Evolutionary conservation across 2,797 vertebrate genomes (phyloP).

Genomic region (Anguilla megastoma): DNA sequence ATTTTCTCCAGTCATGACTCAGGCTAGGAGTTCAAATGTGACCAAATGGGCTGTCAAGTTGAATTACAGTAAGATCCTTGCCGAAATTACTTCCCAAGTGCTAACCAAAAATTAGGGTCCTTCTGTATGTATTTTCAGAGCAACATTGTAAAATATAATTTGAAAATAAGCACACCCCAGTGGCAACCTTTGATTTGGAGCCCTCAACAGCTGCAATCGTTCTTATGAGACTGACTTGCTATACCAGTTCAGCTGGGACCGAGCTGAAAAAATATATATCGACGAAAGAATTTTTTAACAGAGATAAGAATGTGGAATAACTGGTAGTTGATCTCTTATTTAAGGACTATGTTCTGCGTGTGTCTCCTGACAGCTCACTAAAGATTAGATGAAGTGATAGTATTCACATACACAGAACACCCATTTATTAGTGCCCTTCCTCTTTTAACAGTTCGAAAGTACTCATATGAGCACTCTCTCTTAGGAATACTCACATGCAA

Average conservation of each 20-base stretch:
- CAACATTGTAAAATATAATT: not conserved
- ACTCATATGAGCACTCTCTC: not conserved
- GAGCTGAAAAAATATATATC: not conserved
- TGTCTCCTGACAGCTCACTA: not conserved
- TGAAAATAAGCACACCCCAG: not conserved
- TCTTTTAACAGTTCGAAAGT: not conserved
- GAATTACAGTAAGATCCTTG: not conserved
- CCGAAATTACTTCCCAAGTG: not conserved
- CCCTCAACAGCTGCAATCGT: not conserved
- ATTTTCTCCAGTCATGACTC: not conserved
- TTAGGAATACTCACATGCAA: not conserved
- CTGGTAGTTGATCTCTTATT: not conserved
- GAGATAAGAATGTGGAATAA: not conserved
- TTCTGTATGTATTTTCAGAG: not conserved
- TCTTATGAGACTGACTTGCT: constrained; percentile 1
- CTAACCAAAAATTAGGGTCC: not conserved
- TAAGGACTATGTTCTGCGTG: not conserved
- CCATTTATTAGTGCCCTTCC: not conserved
- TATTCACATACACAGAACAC: not conserved
- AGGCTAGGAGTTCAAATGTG: not conserved
- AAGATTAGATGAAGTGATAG: constrained; percentile 16
- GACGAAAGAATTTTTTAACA: not conserved
- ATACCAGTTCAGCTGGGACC: constrained; percentile 13
- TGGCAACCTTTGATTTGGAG: not conserved
- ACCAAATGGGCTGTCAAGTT: not conserved